These are phyloP conservation scores for Microcebus lehilahytsara DNA, from an alignment of 2,113 vertebrate species.

Conservation along the genomic window DNA sequence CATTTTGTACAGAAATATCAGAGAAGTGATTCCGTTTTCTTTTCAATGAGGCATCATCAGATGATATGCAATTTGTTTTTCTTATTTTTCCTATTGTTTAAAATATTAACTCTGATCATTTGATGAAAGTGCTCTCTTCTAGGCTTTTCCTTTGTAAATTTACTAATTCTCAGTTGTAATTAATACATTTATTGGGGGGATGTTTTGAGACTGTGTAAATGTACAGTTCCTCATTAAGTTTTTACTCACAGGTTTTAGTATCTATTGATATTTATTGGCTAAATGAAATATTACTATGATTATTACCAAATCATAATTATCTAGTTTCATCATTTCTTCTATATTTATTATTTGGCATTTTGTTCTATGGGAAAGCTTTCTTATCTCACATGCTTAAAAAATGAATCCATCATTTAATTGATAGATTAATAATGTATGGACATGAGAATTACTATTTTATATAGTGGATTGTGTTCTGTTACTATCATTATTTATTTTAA, in stretches of 20 bases:
- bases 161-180: not conserved
- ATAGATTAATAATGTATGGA: not conserved
- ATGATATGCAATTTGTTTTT: not conserved
- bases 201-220: not conserved
- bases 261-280: not conserved
- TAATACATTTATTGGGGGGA: not conserved
- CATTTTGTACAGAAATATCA: not conserved
- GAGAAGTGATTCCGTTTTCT: not conserved
- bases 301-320: not conserved
- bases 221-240: too few relatives aligned
- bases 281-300: not conserved
- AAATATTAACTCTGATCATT: not conserved
- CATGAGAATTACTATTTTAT: not conserved
- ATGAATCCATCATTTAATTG: not conserved
- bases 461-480: not conserved
- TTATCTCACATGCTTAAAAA: not conserved
- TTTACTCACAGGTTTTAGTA: not conserved
- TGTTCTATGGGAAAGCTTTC: not conserved
- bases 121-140: not conserved
- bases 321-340: not conserved
- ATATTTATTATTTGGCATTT: not conserved
- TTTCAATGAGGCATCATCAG: not conserved
- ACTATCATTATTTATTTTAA: not conserved
- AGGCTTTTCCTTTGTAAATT: not conserved
- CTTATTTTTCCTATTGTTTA: not conserved